A percentile compares a stretch with the other conserved stretches of the same genome.
Conservation (phyloP, 2,888 invertebrate species). For the Callimorpha dominula region DNA sequence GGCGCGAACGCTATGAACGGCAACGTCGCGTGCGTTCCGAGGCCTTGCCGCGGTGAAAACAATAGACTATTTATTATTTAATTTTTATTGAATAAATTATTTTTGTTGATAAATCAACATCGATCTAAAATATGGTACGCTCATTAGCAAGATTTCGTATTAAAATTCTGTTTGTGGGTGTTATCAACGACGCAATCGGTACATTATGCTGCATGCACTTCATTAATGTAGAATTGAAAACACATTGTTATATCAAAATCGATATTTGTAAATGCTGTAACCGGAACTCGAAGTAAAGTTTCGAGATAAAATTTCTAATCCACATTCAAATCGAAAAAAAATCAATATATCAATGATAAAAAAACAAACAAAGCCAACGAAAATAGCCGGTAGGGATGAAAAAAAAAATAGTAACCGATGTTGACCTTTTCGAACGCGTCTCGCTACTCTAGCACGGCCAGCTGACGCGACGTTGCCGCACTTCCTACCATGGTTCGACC, state of each 20-base stretch:
- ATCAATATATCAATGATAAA: slow-evolving; percentile 66
- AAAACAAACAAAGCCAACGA: slow-evolving; percentile 72
- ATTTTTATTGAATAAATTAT: slow-evolving; percentile 67
- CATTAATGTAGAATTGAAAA: slow-evolving; percentile 32
- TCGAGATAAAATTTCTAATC: slow-evolving; percentile 37
- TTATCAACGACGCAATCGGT: slow-evolving; percentile 30
- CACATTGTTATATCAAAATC: slow-evolving; percentile 42
- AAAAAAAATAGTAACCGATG: slow-evolving; percentile 82
- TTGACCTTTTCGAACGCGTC: slow-evolving; percentile 84
- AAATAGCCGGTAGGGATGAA: slow-evolving; percentile 75
- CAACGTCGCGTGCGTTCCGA: slow-evolving; percentile 81
- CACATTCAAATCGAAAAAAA: slow-evolving; percentile 50
- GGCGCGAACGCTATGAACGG: slow-evolving; percentile 83
- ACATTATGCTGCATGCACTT: slow-evolving; percentile 29
- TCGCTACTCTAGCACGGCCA: slow-evolving; percentile 81
- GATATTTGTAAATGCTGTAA: slow-evolving; percentile 31
- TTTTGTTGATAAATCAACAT: slow-evolving; percentile 44
- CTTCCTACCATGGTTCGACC: slow-evolving; percentile 65
- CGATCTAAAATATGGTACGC: slow-evolving; percentile 36
- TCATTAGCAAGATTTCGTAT: slow-evolving; percentile 32
- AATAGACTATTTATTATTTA: slow-evolving; percentile 71
- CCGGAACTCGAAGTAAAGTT: slow-evolving; percentile 30
- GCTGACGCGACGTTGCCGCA: slow-evolving; percentile 86
- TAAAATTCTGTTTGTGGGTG: slow-evolving; percentile 21
- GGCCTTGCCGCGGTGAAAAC: slow-evolving; percentile 82